phyloP scores from a whole-genome alignment of 2,888 invertebrate genomes.

The Lamellibrachia columna region DNA sequence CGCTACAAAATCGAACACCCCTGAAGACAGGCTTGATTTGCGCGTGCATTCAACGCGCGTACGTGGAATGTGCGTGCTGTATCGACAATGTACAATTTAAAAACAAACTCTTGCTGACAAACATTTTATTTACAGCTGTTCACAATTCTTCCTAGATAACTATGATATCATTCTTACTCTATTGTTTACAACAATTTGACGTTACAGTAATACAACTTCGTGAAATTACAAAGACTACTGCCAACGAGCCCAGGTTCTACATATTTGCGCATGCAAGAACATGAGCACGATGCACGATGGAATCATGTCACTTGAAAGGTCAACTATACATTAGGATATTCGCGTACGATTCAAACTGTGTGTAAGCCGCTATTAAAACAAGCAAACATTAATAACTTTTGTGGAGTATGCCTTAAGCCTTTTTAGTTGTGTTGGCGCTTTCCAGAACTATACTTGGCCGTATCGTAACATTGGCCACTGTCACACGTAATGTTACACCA shows the following conservation, averaged over 20 bases:
- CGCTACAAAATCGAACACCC: too few species aligned
- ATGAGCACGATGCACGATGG: neutral
- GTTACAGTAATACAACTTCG: neutral
- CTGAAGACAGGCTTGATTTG: too few species aligned
- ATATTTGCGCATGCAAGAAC: neutral
- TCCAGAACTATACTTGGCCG: neutral
- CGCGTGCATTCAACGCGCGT: neutral
- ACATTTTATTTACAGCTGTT: slow-evolving; percentile 7
- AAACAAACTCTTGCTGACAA: neutral
- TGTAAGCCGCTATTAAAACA: neutral
- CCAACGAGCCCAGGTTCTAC: neutral
- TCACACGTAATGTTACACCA: neutral
- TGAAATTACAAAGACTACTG: neutral
- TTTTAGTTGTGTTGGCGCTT: neutral
- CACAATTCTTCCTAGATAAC: neutral
- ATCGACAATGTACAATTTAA: neutral
- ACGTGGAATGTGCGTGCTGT: neutral
- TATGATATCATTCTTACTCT: neutral
- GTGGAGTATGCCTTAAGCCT: neutral
- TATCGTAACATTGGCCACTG: neutral
- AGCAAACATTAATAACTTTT: neutral
- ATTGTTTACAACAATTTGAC: neutral
- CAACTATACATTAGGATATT: neutral
- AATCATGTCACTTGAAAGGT: neutral
- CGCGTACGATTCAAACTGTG: neutral